Evolutionary conservation across 2,797 vertebrate species (phyloP), one percentile per base, ranked within the genome.

Genomic region (Lithobates sylvaticus): DNA sequence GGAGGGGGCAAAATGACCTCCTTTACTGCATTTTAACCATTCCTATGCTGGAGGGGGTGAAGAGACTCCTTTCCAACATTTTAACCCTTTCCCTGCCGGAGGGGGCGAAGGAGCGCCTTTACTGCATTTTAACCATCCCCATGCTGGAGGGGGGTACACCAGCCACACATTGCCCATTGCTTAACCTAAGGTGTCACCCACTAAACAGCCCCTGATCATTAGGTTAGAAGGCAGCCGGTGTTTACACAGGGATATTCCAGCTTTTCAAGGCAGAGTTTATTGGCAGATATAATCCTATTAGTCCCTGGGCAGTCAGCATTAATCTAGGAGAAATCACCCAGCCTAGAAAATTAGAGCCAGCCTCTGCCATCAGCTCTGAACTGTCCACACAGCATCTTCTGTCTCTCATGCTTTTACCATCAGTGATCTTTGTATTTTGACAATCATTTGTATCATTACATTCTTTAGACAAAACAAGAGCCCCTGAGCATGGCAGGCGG

Each of bases 221-320:
- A 86, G 78, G 70, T 74, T 73, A 70, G 78, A 70, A 84, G 82
- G 75, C 74, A 69, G 85, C 82, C 86, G 83, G 86, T 85, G 81
- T 89, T 76, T 86, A 86, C 84, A 89, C 88, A 68, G 87, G 89
- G 86, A 89, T 88, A 89, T 80, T 47, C 88, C 76, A 82, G 89
- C 90, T 90, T 86, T 32, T 54, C 50, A 88, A 87, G 87, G 69
- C 74, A 76, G 89, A 90, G 88, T 91, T 90, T 88, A 89, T 65
- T 89, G 88, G 89, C 88, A 88, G 85, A 89, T 83, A 83, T 91
- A 91, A 93, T 92, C 91, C 90, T 86, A 90, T 90, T 91, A 90
- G 87, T 84, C 90, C 89, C 88, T 88, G 84, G 89, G 88, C 89
- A 88, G 90, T 89, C 89, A 86, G 79, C 89, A 86, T 90, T 91